Evolutionary conservation across 2,113 vertebrate genomes (phyloP).

Genomic region (Mesembrinibis cayennensis): DNA sequence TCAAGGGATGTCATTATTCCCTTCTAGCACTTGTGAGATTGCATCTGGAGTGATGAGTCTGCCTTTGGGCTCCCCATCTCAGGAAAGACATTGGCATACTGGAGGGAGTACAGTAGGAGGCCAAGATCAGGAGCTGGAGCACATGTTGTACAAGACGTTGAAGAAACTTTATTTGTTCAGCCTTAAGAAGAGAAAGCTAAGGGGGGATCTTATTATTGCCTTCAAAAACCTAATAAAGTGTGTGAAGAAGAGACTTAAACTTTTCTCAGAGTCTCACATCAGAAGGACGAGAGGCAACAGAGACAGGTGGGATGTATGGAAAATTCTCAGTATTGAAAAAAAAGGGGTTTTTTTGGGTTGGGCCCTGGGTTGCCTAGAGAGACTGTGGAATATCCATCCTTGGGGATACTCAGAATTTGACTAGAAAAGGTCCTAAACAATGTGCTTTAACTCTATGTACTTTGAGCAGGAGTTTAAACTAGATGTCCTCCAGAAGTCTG

Average conservation of each 20-base stretch:
- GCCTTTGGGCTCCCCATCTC: background rate
- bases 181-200: background rate
- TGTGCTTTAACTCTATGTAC: rapidly evolving
- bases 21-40: background rate
- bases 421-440: background rate
- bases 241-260: background rate
- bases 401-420: background rate
- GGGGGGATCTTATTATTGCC: too few species aligned
- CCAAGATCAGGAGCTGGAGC: background rate
- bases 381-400: background rate
- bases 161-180: background rate
- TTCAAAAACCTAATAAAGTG: background rate
- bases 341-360: background rate
- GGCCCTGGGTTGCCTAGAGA: background rate
- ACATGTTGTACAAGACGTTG: background rate
- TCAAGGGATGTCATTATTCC: background rate
- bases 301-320: background rate
- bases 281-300: background rate
- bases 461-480: background rate
- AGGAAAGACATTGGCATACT: background rate
- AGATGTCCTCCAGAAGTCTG: background rate
- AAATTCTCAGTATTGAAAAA: background rate
- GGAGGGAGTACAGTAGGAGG: background rate
- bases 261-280: background rate
- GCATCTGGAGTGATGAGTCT: background rate